phyloP scores from a whole-genome alignment of 1,140 invertebrate genomes.

The Caerostris darwini region DNA sequence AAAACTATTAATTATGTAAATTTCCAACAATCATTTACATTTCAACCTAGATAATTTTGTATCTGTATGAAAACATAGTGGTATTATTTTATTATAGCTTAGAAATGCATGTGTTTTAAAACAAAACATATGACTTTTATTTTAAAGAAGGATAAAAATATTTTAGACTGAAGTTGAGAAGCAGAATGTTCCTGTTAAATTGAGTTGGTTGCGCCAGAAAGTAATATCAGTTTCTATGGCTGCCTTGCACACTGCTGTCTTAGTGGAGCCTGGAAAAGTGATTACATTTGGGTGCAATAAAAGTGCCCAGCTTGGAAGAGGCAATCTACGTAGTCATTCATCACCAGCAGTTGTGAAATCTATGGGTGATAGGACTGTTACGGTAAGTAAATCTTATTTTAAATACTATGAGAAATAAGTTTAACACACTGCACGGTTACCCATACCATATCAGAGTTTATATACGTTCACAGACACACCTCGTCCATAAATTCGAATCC shows the following conservation, averaged over 20 bases:
- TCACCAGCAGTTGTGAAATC: slow-evolving; percentile 84
- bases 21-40: too few relatives aligned
- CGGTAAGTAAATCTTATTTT: slow-evolving; percentile 81
- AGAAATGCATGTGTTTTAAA: too few relatives aligned
- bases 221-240: slow-evolving; percentile 85
- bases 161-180: slow-evolving; percentile 83
- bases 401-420: not conserved
- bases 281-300: slow-evolving; percentile 87
- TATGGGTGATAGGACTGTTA: slow-evolving; percentile 84
- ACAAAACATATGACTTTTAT: too few relatives aligned
- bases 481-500: too few relatives aligned
- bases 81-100: too few relatives aligned
- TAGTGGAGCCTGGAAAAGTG: slow-evolving; percentile 87
- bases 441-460: too few relatives aligned
- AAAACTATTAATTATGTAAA: too few relatives aligned
- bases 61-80: too few relatives aligned
- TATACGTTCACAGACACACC: too few relatives aligned
- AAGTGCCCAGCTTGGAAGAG: slow-evolving; percentile 85
- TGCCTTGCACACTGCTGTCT: slow-evolving; percentile 84
- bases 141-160: not conserved
- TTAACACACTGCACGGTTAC: too few relatives aligned
- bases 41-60: too few relatives aligned
- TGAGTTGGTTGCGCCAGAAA: slow-evolving; percentile 82
- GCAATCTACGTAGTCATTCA: slow-evolving; percentile 81
- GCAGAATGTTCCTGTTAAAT: slow-evolving; percentile 82